These are phyloP conservation scores for Stenolophus ochropezus DNA, from an alignment of 2,888 invertebrate species.

Conservation along the genomic window DNA sequence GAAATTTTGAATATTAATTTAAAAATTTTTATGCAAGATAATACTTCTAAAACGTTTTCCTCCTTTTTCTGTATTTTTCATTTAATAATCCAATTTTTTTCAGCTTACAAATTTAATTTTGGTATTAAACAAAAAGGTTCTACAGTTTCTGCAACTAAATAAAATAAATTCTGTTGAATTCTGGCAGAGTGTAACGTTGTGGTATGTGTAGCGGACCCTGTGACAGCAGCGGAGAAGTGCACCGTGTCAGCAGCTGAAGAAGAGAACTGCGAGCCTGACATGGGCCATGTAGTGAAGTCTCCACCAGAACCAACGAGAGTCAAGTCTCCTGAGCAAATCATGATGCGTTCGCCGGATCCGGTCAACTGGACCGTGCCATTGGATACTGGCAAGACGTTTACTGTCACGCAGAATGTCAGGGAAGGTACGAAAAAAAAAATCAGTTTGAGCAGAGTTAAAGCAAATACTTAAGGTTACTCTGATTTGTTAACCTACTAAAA, in stretches of 20 bases:
- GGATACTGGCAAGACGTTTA: slow-evolving; percentile 95
- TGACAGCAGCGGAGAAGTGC: slow-evolving; percentile 40
- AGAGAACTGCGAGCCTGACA: slow-evolving; percentile 68
- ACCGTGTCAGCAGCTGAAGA: slow-evolving; percentile 41
- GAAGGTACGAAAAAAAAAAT: slow-evolving; percentile 79
- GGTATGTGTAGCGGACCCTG: slow-evolving; percentile 39
- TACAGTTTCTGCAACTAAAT: too few species aligned
- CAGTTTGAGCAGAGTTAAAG: too few species aligned
- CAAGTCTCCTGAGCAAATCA: slow-evolving; percentile 93
- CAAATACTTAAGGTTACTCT: too few species aligned
- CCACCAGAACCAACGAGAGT: slow-evolving; percentile 95
- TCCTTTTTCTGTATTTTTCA: too few species aligned
- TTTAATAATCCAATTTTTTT: too few species aligned
- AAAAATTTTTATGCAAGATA: too few species aligned
- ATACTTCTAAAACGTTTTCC: too few species aligned
- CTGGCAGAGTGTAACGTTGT: not conserved
- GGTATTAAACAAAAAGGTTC: too few species aligned
- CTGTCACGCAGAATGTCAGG: slow-evolving; percentile 93
- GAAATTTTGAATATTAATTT: too few species aligned
- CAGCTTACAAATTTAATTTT: too few species aligned
- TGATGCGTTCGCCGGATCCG: slow-evolving; percentile 94
- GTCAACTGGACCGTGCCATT: slow-evolving; percentile 96
- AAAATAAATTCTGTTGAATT: too few species aligned
- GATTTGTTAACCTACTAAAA: too few species aligned
- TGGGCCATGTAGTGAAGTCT: slow-evolving; percentile 89